Base-by-base conservation (phyloP, 2,888 invertebrate species). In the Xanthorhoe designata region DNA sequence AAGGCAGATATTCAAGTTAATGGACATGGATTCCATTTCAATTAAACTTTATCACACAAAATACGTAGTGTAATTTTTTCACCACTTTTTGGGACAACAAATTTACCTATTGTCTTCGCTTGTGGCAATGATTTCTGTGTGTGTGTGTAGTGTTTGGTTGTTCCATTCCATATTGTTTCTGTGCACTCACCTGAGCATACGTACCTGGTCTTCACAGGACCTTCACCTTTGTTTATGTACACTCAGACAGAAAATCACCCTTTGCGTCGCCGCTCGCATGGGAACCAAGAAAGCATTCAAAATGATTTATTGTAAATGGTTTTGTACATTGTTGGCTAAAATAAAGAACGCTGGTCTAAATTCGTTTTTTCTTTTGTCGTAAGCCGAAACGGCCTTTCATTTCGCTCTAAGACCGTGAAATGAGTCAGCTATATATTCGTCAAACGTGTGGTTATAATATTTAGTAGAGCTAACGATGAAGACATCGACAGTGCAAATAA, bases 221-320 rank as follows among this genome's bases (percentile, higher is more conserved):
- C 91, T 91, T 90, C 87, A 88, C 86, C 89, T 91, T 92, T 93
- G 92, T 92, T 93, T 93, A 93, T 92, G 91, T 90, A 67, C 60
- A 90, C 85, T 91, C 90, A 83, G 86, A 89, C 90, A 91, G 91
- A 92, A 67, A 92, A 92, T 92, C 92, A 92, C 92, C 92, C 92
- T 92, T 92, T 91, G 92, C 92, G 90, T 87, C 88, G 90, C 87
- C 90, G 87, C 88, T 86, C 86, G 90, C 85, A 90, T 89, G 91
- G 90, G 90, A 91, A 91, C 92, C 91, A 84, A 91, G 91, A 91
- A 91, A 88, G 90, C 92, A 88, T 91, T 92, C 91, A 91, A 92
- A 92, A 92, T 93, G 93, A 93, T 93, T 93, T 93, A 93, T 92
- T 92, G 93, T 92, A 92, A 93, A 93, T 92, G 92, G 92, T 91